Base-by-base conservation (phyloP, 2,888 invertebrate species). In the Leucophenga montana region DNA sequence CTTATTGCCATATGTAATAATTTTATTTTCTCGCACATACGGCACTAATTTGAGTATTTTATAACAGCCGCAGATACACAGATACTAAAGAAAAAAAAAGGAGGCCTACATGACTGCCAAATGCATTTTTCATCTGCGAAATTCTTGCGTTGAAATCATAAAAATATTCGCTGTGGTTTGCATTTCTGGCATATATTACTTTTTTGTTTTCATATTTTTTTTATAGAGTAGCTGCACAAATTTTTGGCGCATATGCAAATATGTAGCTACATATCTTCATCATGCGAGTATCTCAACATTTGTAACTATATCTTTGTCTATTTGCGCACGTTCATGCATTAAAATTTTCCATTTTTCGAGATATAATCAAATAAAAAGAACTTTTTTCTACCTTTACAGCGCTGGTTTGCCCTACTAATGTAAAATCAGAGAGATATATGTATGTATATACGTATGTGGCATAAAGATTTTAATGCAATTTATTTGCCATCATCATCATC, bases 31-130 rank as follows among this genome's bases (percentile, higher is more conserved):
- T 73, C 39, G 39, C 39, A 8, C 11, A 14, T 59, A 14, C 68
- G 76, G 69, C 65, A 79, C 82, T 83, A 80, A 83, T 81, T 81
- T 82, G 70, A 76, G 73, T 69, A 75, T 78, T 74, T 78, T 78
- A 44, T 20, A 46, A 57, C 33, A 1, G 57, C 31, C 31, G 9
- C 46, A 64, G 13, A 62, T 11, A 31, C 13, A 11, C 16, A 44
- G 20, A 62, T 14, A 46, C 13, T 44, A 14, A 22, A 8, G 39
- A 6, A 61, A n/a, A 13, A 57, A n/a, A 44, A 8, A 39, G 16
- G 20, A 14, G 27, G 56, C 11, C 5, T 1, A 9, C 54, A 8
- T 20, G 0, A 54, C 22, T 64, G 62, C 22, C 48, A 64, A 64
- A 48, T 64, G 46, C 62, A 64, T 64, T 64, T 64, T 48, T 64